Evolutionary conservation across 2,888 invertebrate genomes (phyloP).

Genomic region (Bruchidius siliquastri): DNA sequence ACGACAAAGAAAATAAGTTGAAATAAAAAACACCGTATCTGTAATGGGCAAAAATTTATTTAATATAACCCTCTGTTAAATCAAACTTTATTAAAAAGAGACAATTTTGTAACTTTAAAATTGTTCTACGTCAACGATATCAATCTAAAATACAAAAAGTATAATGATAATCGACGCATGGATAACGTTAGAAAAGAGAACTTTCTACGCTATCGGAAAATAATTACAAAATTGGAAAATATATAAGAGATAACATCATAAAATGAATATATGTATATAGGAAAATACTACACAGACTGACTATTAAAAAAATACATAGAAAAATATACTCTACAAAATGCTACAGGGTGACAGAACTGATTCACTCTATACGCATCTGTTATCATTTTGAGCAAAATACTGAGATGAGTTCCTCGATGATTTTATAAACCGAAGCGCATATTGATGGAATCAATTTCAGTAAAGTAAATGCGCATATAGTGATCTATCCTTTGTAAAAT

Average conservation of each 20-base stretch:
- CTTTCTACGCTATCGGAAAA: neutral
- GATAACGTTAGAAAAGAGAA: neutral
- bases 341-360: neutral
- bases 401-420: neutral
- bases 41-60: conserved; percentile 19
- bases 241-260: neutral
- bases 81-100: conserved; percentile 17
- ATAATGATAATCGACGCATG: neutral
- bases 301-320: neutral
- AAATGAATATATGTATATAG: neutral
- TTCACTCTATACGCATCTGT: neutral
- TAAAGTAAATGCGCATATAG: neutral
- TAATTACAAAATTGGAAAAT: neutral
- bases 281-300: neutral
- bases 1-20: too few relatives aligned
- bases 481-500: neutral
- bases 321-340: neutral
- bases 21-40: conserved; percentile 9
- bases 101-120: conserved; percentile 6
- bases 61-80: conserved; percentile 18
- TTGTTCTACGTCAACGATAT: conserved; percentile 2
- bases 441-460: neutral
- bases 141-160: neutral
- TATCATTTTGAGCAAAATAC: neutral
- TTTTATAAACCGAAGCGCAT: neutral